Base-by-base conservation (phyloP, 92 coral and sea anemone species). In the Phenganax marumi region DNA sequence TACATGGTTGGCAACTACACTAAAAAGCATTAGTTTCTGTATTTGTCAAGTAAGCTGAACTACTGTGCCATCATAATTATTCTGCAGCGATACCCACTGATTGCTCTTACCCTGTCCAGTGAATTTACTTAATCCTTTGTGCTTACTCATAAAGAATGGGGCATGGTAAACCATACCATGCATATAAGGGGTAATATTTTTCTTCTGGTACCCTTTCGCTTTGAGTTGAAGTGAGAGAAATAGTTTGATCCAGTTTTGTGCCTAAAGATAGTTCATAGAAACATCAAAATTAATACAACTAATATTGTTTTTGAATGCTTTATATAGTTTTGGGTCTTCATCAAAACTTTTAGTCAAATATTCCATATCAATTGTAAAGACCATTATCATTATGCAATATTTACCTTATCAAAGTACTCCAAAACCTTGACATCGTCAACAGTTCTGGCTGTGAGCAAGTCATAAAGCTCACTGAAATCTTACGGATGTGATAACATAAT, bases 181-280 rank as follows among this genome's bases (percentile, higher is more conserved):
- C 66, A 75, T 62, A 53, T 84, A 77, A 11, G 88, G 84, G 0
- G 87, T 84, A 0, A 84, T 83, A 1, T 71, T 64, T 46, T 33
- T 70, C 65, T 14, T 46, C 0, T 0, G 0, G 70, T 84, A 84
- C 1, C 87, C 87, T 0, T 21, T 0, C 0, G 52, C 24, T 39
- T 24, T 74, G 11, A 73, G 60, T 53, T 52, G 50, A 0, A 84
- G 64, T 18, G 82, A 56, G 13, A 48, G 47, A 61, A 84, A 75
- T 1, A 48, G 46, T 0, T 74, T 26, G 50, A 84, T 55, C 83
- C 87, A 84, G 2, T 0, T 14, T 50, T 48, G 75, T 24, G 73
- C 87, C 68, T 84, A 54, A 26, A 3, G 11, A 60, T 4, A 33
- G 11, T 68, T 7, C 3, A 13, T 12, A 33, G 26, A 26, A 70